A percentile compares a stretch with the other conserved stretches of the same genome.
Conservation (phyloP, 2,113 vertebrate species). For the Verasper variegatus region DNA sequence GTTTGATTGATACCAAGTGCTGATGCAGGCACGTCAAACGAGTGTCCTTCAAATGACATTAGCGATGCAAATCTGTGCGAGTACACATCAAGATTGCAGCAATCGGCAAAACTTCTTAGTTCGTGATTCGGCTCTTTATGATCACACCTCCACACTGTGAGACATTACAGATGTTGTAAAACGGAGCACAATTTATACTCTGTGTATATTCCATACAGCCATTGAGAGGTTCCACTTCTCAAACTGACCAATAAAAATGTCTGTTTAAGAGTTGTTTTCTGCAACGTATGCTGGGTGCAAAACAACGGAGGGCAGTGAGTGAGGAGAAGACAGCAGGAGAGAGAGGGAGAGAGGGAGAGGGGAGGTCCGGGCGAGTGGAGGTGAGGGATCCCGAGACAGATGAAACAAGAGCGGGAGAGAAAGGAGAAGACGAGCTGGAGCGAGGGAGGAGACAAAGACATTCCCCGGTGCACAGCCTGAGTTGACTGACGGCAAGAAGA, state of each 20-base stretch:
- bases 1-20: constrained; percentile 51
- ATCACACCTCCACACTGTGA: constrained; percentile 10
- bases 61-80: constrained; percentile 42
- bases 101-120: constrained; percentile 50
- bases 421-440: constrained; percentile 40
- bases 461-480: constrained; percentile 59
- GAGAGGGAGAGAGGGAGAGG: constrained; percentile 25
- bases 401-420: constrained; percentile 56
- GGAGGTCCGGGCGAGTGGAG: constrained; percentile 53
- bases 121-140: constrained; percentile 49
- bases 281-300: constrained; percentile 44
- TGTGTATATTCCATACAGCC: constrained; percentile 38
- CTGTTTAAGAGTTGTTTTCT: constrained; percentile 61
- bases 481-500: constrained; percentile 66
- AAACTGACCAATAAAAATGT: constrained; percentile 69
- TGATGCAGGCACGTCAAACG: constrained; percentile 38
- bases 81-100: constrained; percentile 20
- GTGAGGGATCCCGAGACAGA: constrained; percentile 66
- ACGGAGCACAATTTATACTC: constrained; percentile 61
- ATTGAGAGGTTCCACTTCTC: constrained; percentile 53
- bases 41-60: constrained; percentile 60
- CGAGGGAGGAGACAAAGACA: constrained; percentile 63
- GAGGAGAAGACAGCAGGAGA: constrained; percentile 52
- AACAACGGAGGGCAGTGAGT: constrained; percentile 37
- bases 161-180: constrained; percentile 62